A percentile compares a stretch with the other conserved stretches of the same genome.
Evolutionary conservation across 2,888 invertebrate species (phyloP).

Genomic region (Malthinus flaveolus): DNA sequence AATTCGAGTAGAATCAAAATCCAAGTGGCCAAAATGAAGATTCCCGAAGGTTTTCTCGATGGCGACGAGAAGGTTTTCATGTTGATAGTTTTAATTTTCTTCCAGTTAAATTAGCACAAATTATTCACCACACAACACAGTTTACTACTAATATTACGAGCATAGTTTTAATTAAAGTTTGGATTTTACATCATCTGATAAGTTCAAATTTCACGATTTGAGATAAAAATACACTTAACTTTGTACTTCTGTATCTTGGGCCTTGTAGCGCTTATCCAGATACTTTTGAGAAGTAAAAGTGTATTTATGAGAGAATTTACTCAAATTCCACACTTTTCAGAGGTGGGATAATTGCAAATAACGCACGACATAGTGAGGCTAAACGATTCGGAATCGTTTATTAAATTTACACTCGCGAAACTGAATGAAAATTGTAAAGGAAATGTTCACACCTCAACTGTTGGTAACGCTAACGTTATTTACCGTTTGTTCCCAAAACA

Average conservation of each 20-base stretch:
- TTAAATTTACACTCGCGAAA: constrained; percentile 37
- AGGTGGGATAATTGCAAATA: no score
- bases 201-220: constrained; percentile 6
- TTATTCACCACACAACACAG: constrained; percentile 41
- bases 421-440: constrained; percentile 39
- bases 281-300: constrained; percentile 36
- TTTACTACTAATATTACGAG: constrained; percentile 29
- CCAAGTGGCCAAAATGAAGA: constrained; percentile 44
- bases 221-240: constrained; percentile 10
- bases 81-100: constrained; percentile 29
- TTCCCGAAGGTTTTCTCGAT: constrained; percentile 42
- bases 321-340: constrained; percentile 11
- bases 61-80: constrained; percentile 42
- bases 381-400: constrained; percentile 29
- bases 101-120: constrained; percentile 32
- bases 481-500: constrained; percentile 29
- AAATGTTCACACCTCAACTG: constrained; percentile 40
- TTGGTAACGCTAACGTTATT: constrained; percentile 37
- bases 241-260: constrained; percentile 43
- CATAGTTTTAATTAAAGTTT: no score
- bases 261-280: constrained; percentile 44
- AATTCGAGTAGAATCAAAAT: constrained; percentile 45
- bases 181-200: neutral
- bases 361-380: neutral
- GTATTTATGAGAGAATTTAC: constrained; percentile 13